Conservation (phyloP, 2,113 vertebrate species). For the Alexandromys fortis region DNA sequence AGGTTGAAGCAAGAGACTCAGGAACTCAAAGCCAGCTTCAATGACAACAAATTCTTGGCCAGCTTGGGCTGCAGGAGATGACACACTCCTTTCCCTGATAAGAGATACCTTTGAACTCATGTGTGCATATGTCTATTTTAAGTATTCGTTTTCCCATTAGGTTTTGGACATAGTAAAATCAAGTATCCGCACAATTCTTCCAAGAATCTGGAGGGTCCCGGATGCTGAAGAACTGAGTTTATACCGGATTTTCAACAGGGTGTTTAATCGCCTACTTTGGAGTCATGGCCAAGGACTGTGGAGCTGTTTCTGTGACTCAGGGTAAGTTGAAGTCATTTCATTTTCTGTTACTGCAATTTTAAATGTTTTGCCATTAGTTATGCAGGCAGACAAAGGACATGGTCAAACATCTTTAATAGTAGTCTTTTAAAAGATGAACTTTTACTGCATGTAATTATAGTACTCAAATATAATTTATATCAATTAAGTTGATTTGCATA, state of each 20-base stretch:
- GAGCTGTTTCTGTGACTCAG: conserved; percentile 97
- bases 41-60: not conserved
- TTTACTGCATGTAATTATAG: conserved; percentile 21
- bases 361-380: conserved; percentile 35
- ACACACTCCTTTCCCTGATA: not conserved
- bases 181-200: conserved; percentile 91
- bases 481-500: conserved; percentile 24
- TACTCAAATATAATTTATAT: conserved; percentile 53
- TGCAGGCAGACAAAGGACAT: not conserved
- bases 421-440: conserved; percentile 51
- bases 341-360: conserved; percentile 35
- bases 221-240: conserved; percentile 94
- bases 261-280: conserved; percentile 97
- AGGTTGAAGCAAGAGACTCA: not conserved
- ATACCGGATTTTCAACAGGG: conserved; percentile 94
- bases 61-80: not conserved
- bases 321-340: conserved; percentile 83
- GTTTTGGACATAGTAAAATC: conserved; percentile 98
- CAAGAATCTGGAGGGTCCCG: conserved; percentile 94
- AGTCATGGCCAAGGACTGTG: conserved; percentile 97
- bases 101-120: not conserved
- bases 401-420: conserved; percentile 48
- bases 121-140: conserved; percentile 37
- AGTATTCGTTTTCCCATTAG: conserved; percentile 83
- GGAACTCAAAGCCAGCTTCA: not conserved